A percentile compares a stretch with the other conserved stretches of the same genome.
Evolutionary conservation across 2,797 vertebrate genomes (phyloP).

Genomic region (Monodelphis domestica): DNA sequence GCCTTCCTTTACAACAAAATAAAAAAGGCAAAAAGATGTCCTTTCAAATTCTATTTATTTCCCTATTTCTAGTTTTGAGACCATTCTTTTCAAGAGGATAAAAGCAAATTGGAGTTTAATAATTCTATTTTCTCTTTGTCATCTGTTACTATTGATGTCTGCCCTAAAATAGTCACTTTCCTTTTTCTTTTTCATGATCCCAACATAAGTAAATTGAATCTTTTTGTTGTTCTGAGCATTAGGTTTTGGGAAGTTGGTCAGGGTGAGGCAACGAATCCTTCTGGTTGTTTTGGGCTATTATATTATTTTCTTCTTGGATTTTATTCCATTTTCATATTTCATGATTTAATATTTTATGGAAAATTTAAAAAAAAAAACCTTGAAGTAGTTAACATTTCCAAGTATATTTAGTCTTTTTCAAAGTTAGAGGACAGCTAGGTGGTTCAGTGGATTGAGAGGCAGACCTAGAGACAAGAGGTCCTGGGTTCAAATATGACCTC

Average conservation of each 20-base stretch:
- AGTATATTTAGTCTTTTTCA: too few species aligned
- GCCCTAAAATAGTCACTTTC: background rate
- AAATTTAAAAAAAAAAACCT: too few species aligned
- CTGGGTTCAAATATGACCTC: too few species aligned
- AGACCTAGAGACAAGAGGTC: too few species aligned
- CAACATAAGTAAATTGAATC: background rate
- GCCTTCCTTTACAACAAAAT: background rate
- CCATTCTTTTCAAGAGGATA: background rate
- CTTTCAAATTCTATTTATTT: background rate
- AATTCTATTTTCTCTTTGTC: background rate
- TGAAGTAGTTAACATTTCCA: too few species aligned
- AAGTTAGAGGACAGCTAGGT: too few species aligned
- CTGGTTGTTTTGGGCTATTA: background rate
- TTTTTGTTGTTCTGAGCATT: background rate
- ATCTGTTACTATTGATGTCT: background rate
- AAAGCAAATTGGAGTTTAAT: background rate
- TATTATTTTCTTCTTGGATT: background rate
- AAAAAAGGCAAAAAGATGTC: background rate
- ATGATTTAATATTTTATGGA: too few species aligned
- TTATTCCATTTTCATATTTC: background rate
- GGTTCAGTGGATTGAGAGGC: too few species aligned
- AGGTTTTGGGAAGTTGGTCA: background rate
- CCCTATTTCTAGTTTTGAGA: background rate
- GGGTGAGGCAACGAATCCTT: background rate
- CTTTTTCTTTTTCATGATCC: background rate